These are phyloP conservation scores for Anthopleura sola DNA, from an alignment of 64 coral and sea anemone species.

Conservation along the genomic window DNA sequence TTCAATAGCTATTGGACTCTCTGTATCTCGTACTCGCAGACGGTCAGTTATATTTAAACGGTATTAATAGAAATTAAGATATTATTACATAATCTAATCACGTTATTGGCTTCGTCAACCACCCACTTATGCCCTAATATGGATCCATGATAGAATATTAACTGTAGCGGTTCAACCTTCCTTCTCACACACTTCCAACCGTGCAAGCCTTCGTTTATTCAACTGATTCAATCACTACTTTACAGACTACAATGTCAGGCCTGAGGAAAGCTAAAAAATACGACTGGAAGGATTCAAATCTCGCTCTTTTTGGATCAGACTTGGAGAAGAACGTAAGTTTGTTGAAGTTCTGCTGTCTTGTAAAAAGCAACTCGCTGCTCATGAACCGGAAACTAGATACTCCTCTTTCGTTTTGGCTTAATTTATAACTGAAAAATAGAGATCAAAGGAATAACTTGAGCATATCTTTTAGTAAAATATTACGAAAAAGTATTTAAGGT, in stretches of 20 bases:
- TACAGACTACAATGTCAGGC: conserved; percentile 32
- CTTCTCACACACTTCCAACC: neutral
- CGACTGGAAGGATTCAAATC: conserved; percentile 66
- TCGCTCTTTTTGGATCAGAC: conserved; percentile 59
- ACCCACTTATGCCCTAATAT: neutral
- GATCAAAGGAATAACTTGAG: no score
- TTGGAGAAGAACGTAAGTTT: conserved; percentile 53
- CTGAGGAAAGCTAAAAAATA: conserved; percentile 47
- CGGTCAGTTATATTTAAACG: no score
- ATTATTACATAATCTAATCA: no score
- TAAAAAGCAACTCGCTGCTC: neutral
- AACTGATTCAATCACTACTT: neutral
- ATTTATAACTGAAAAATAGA: no score
- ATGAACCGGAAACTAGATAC: neutral
- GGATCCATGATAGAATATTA: neutral
- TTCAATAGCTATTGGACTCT: no score
- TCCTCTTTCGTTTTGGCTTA: no score
- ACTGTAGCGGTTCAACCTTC: neutral
- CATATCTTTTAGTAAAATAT: no score
- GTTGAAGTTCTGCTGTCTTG: neutral
- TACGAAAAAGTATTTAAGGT: no score
- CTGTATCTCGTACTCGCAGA: no score
- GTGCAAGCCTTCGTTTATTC: neutral
- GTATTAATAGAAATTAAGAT: no score
- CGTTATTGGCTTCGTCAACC: neutral